Base-by-base conservation (phyloP, 2,797 vertebrate species). In the Gymnoscopelus microlampas region DNA sequence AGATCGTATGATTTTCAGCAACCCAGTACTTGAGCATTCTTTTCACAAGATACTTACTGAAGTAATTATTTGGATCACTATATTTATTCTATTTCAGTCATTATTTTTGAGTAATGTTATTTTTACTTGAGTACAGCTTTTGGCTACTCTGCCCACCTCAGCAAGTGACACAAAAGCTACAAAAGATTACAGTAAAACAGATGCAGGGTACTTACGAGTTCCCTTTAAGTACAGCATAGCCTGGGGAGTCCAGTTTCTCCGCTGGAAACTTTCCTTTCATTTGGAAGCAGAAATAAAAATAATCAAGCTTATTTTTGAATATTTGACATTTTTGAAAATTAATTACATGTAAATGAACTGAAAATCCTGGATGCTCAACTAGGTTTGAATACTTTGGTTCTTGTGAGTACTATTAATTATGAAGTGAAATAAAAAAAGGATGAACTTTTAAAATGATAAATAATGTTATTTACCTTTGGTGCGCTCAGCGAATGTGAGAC, bases 181-280 rank as follows among this genome's bases (percentile, higher is more conserved):
- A 9, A 44, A 44, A 44, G 39, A 10, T 44, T 2, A 44, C 39
- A 44, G 39, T 44, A 44, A 44, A 50, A 5, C 5, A 15, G 50
- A 51, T 51, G 13, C 56, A 66, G 2, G 11, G 13, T 77, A 97
- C 98, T 74, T 95, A 98, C 97, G 97, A 76, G 97, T 96, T n/a
- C 97, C 97, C 90, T 98, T 99, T 24, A 99, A 91, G 78, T 99
- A 98, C 54, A 98, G 90, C 96, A 99, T 98, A 0, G 98, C 96
- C 84, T 98, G 98, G 0, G 98, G 97, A 5, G 96, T 98, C 97
- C 98, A 98, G 82, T 98, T 99, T 71, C 97, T 95, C 66, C 95
- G 93, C 76, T 97, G 95, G 63, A 96, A 94, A 51, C 92, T 90
- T 73, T 75, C 82, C 97, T 98, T 68, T 26, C 14, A 49, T 53